Percentiles rank a stretch among this genome's conserved stretches.
phyloP scores from a whole-genome alignment of 2,113 vertebrate genomes.

The Anoura caudifer region DNA sequence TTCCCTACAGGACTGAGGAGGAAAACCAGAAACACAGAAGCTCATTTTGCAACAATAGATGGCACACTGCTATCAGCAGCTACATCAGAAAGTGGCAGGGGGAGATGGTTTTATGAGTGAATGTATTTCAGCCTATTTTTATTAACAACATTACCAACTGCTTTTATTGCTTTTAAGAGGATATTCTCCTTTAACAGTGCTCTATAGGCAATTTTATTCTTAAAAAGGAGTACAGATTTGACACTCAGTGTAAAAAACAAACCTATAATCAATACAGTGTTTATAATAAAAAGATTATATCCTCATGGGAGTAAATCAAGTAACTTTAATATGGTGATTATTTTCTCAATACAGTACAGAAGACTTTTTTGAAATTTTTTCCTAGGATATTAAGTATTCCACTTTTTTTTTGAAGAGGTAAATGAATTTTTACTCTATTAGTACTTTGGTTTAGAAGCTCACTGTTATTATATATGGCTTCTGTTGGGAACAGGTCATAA shows the following conservation, averaged over 20 bases:
- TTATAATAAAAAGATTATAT: conserved; percentile 61
- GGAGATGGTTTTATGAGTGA: conserved; percentile 17
- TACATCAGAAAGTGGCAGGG: background rate
- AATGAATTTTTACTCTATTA: conserved; percentile 65
- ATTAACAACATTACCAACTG: background rate
- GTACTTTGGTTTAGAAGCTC: conserved; percentile 58
- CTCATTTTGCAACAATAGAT: conserved; percentile 34
- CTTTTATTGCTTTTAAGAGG: background rate
- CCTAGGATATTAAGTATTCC: background rate
- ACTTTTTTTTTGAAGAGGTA: background rate
- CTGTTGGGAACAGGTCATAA: conserved; percentile 60
- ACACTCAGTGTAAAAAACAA: conserved; percentile 27
- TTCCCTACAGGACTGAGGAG: background rate
- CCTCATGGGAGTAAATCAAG: conserved; percentile 69
- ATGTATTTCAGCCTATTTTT: background rate
- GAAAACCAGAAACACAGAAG: background rate
- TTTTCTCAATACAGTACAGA: conserved; percentile 63
- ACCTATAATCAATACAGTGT: background rate
- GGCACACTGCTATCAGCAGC: conserved; percentile 21
- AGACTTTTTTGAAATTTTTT: background rate
- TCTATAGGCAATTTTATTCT: conserved; percentile 15
- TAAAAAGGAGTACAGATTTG: conserved; percentile 17
- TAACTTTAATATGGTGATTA: conserved; percentile 63
- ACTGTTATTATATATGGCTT: conserved; percentile 59
- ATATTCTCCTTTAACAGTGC: background rate